Evolutionary conservation across 2,797 vertebrate species (phyloP).

Genomic region (Eremophila alpestris): DNA sequence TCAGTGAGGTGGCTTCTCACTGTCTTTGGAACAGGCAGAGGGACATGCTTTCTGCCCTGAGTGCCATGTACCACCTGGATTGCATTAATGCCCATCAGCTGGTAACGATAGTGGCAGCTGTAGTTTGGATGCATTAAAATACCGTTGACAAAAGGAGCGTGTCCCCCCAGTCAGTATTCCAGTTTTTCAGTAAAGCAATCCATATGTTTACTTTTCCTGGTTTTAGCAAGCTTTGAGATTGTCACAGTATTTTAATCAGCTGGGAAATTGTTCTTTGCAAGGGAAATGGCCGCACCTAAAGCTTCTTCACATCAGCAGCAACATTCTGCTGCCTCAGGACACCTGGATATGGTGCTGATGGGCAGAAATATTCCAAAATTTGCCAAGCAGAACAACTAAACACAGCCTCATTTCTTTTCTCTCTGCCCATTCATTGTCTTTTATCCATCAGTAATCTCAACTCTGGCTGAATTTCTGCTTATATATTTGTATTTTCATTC

Average conservation of each 20-base stretch:
- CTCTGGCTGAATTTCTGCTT: background rate
- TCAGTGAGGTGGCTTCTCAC: background rate
- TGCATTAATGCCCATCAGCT: background rate
- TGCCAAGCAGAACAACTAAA: background rate
- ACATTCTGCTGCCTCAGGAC: background rate
- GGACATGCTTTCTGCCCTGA: background rate
- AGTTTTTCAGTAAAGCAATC: background rate
- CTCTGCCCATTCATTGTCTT: background rate
- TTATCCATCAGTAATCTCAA: background rate
- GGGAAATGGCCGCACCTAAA: background rate
- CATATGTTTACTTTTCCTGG: background rate
- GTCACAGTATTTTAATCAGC: conserved; percentile 4
- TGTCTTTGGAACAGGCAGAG: background rate
- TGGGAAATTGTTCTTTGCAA: background rate
- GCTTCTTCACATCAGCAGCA: background rate
- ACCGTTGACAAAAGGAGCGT: background rate
- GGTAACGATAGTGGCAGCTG: background rate
- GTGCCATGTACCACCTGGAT: background rate
- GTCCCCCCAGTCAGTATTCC: background rate
- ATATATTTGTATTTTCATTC: background rate
- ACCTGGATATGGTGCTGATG: background rate
- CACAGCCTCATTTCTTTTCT: background rate
- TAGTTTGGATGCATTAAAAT: background rate
- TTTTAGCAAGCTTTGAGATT: conserved; percentile 21
- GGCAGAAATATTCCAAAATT: background rate